Evolutionary conservation across 2,797 vertebrate genomes (phyloP), one percentile per base, ranked within the genome.

Genomic region (Glyptemys insculpta): DNA sequence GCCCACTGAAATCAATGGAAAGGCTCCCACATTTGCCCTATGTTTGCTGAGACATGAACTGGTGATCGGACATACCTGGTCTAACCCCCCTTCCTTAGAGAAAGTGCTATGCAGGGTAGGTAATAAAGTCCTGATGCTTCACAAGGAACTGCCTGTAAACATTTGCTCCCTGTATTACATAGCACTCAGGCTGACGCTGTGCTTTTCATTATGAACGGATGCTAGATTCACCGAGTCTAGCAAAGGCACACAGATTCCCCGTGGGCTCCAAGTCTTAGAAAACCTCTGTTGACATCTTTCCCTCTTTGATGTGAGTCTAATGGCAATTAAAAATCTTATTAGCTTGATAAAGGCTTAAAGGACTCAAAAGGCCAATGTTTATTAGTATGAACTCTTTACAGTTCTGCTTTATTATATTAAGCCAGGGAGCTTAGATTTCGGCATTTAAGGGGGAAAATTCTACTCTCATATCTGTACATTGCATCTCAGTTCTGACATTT

Each of bases 261-360:
- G 41, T 0, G 16, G 54, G 80, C 82, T 6, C 1, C 21, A 5
- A 27, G 88, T 59, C 56, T 62, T 83, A 81, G 49, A 54, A 93
- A 79, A 83, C 23, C 87, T 84, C 76, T 86, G 88, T 82, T 94
- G 90, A 49, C 83, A 87, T n/a, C 34, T 83, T 41, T 41, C 68
- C 81, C 85, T 37, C 53, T 72, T 19, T 25, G 2, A 1, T 81
- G 91, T 3, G 56, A 91, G n/a, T 53, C 94, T 91, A 52, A 86
- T 82, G 53, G 79, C 87, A 89, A 82, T 93, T 86, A 89, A 79
- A 96, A 96, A 95, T 82, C 93, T 92, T 76, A 92, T 93, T 92
- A 97, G 86, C 82, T 87, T 44, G 29, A 88, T 91, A 90, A 94
- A 95, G 93, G 83, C 81, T 81, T 84, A 86, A 79, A 86, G 89